Conservation (phyloP, 2,113 vertebrate species). For the Epinephelus cyanopodus region DNA sequence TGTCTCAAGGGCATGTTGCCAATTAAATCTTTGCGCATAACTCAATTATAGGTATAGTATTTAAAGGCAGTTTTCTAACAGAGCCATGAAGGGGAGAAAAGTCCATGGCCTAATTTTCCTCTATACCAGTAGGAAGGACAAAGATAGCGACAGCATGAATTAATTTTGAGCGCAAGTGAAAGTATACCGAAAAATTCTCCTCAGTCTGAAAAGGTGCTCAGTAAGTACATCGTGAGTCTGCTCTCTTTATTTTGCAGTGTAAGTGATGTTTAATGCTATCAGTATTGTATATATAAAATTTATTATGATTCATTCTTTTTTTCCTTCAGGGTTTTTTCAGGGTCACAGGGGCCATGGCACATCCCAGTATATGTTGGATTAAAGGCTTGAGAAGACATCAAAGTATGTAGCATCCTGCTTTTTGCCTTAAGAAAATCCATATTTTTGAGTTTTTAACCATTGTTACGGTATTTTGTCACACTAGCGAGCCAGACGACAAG, state of each 20-base stretch:
- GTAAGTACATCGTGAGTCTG: not conserved
- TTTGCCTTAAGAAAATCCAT: not conserved
- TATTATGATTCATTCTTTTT: not conserved
- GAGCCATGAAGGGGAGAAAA: constrained; percentile 5
- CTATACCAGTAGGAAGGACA: not conserved
- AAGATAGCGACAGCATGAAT: not conserved
- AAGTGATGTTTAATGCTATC: not conserved
- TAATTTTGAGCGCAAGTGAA: not conserved
- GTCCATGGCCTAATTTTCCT: constrained; percentile 21
- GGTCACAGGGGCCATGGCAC: not conserved
- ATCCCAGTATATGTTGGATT: not conserved
- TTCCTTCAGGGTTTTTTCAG: constrained; percentile 6
- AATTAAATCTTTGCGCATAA: constrained; percentile 18
- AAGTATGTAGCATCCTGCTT: not conserved
- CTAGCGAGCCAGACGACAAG: not conserved
- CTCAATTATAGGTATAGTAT: not conserved
- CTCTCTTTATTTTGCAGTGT: not conserved
- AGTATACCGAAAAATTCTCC: not conserved
- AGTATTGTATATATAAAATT: not conserved
- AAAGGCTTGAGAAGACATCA: not conserved
- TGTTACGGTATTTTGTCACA: not conserved
- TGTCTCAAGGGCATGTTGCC: constrained; percentile 31
- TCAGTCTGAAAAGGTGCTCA: not conserved
- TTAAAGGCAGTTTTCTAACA: constrained; percentile 1
- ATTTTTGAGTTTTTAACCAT: not conserved